Evolutionary conservation across 2,888 invertebrate genomes (phyloP).

Genomic region (Tortrix viridana): DNA sequence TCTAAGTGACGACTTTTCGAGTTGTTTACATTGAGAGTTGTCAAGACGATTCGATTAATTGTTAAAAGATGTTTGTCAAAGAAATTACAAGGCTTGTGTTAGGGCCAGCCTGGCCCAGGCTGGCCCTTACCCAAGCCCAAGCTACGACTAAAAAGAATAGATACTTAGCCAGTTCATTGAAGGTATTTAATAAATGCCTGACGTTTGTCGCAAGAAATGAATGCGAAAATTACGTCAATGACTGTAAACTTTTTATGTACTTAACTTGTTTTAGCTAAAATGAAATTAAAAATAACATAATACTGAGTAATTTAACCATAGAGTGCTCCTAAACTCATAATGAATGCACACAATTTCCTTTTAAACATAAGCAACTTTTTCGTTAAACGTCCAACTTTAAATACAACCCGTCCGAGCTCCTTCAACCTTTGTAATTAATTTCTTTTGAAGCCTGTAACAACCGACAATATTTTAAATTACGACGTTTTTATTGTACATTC

Average conservation of each 20-base stretch:
- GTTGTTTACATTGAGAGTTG: constrained; percentile 11
- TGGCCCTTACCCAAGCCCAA: too few species aligned
- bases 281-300: background rate
- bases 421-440: constrained; percentile 31
- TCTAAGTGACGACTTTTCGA: background rate
- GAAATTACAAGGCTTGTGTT: too few species aligned
- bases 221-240: too few species aligned
- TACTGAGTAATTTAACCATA: background rate
- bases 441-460: constrained; percentile 32
- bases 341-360: constrained; percentile 3
- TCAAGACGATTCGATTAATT: background rate
- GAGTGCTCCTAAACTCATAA: background rate
- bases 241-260: too few species aligned
- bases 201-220: too few species aligned
- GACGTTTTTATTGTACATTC: constrained; percentile 28
- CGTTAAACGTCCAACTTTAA: constrained; percentile 24
- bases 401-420: constrained; percentile 20
- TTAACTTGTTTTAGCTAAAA: too few species aligned
- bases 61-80: background rate
- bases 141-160: too few species aligned
- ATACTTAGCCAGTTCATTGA: too few species aligned
- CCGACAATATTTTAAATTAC: constrained; percentile 33
- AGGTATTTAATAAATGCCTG: too few species aligned
- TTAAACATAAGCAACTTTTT: constrained; percentile 12
- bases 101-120: too few species aligned